Evolutionary conservation across 2,797 vertebrate genomes (phyloP).

Genomic region (Macropus fuliginosus): DNA sequence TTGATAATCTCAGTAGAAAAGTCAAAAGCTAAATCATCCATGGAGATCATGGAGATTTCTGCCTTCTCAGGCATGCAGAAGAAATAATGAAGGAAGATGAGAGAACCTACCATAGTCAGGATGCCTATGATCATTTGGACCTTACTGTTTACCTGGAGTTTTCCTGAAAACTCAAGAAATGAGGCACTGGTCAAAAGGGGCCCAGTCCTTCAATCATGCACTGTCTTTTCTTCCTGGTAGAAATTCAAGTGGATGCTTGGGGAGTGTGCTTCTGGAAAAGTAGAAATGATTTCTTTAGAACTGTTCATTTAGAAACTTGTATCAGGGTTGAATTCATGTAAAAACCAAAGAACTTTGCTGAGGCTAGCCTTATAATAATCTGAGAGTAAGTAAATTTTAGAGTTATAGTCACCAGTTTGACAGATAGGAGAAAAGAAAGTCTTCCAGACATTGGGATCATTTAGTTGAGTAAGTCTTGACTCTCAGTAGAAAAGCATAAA

Average conservation of each 20-base stretch:
- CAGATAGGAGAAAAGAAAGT: not conserved
- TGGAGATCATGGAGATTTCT: not conserved
- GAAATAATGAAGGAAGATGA: not conserved
- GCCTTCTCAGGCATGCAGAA: not conserved
- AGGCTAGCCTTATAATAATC: not conserved
- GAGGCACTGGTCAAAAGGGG: not conserved
- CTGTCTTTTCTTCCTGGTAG: not conserved
- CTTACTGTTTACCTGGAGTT: not conserved
- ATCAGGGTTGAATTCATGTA: constrained; percentile 1
- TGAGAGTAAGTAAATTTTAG: not conserved
- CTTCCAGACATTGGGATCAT: not conserved
- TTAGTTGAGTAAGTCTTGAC: not conserved
- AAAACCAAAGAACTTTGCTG: constrained; percentile 7
- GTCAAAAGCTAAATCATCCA: not conserved
- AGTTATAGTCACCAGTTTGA: not conserved
- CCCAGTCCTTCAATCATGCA: not conserved
- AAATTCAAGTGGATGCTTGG: not conserved
- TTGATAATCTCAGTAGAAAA: not conserved
- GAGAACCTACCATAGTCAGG: not conserved
- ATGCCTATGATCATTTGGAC: not conserved
- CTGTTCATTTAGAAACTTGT: not conserved
- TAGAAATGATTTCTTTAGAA: not conserved
- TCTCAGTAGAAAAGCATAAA: not conserved
- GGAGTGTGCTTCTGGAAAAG: not conserved
- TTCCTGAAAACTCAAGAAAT: not conserved